Conservation (phyloP, 2,888 invertebrate species). For the Diloba caeruleocephala region DNA sequence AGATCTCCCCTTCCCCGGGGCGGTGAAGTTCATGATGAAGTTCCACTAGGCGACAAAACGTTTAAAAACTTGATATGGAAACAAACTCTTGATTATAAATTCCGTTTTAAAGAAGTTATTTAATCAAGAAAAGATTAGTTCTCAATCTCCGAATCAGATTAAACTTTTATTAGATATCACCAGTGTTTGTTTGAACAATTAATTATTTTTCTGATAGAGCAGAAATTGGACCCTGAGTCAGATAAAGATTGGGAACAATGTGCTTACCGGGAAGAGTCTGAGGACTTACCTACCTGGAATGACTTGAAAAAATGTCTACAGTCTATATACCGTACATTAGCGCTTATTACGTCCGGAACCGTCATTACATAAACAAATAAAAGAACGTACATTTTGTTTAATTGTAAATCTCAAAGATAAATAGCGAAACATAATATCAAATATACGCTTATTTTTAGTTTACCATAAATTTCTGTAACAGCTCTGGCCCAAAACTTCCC, state of each 20-base stretch:
- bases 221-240: slow-evolving; percentile 19
- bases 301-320: background rate
- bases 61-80: slow-evolving; percentile 15
- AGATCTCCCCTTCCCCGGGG: too few species aligned
- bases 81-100: slow-evolving; percentile 6
- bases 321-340: slow-evolving; percentile 6
- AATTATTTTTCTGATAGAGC: slow-evolving; percentile 14
- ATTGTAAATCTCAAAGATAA: too few species aligned
- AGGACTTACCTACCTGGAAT: slow-evolving; percentile 5
- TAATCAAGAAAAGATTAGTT: slow-evolving; percentile 1
- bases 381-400: background rate
- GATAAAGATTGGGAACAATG: slow-evolving; percentile 12
- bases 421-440: too few species aligned
- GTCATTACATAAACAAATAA: background rate
- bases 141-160: background rate
- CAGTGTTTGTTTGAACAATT: slow-evolving; percentile 3
- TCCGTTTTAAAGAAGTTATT: slow-evolving; percentile 9
- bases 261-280: background rate
- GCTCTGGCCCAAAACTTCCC: too few species aligned
- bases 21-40: too few species aligned
- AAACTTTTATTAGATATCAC: slow-evolving; percentile 10
- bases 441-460: too few species aligned
- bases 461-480: too few species aligned
- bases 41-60: too few species aligned
- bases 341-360: background rate